phyloP scores from a whole-genome alignment of 2,113 vertebrate genomes.

The Dermatemys mawii region DNA sequence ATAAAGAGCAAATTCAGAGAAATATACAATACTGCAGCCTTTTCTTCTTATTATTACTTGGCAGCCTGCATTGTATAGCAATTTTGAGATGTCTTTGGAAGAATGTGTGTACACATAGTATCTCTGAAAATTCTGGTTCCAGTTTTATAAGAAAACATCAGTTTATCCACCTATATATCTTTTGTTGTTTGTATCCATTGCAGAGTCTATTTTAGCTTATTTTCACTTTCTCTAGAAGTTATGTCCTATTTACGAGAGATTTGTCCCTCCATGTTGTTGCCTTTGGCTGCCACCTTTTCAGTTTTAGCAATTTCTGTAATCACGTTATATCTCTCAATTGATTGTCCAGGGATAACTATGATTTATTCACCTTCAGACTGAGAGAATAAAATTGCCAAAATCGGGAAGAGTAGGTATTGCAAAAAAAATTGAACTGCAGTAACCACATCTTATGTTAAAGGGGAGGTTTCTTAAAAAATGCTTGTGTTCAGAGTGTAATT shows the following conservation, averaged over 20 bases:
- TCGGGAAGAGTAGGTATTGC: neutral
- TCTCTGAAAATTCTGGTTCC: conserved; percentile 28
- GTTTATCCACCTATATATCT: conserved; percentile 31
- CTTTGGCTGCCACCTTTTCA: conserved; percentile 27
- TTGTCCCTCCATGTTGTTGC: conserved; percentile 1
- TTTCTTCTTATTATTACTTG: conserved; percentile 70
- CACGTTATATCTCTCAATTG: neutral
- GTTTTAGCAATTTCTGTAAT: conserved; percentile 52
- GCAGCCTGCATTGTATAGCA: conserved; percentile 18
- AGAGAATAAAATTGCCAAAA: neutral
- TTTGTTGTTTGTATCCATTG: neutral
- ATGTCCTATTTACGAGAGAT: conserved; percentile 20
- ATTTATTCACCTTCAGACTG: neutral
- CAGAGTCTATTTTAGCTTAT: neutral
- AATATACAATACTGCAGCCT: neutral
- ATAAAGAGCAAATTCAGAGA: conserved; percentile 48
- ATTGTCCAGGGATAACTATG: neutral
- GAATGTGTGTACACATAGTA: conserved; percentile 32
- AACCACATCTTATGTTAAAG: neutral
- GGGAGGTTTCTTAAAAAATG: conserved; percentile 17
- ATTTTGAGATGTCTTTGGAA: conserved; percentile 60
- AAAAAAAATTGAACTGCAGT: neutral
- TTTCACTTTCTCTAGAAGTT: conserved; percentile 52
- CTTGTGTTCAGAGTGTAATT: neutral
- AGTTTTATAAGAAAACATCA: conserved; percentile 38